phyloP scores from a whole-genome alignment of 2,888 invertebrate genomes.

The Lottia gigantea region DNA sequence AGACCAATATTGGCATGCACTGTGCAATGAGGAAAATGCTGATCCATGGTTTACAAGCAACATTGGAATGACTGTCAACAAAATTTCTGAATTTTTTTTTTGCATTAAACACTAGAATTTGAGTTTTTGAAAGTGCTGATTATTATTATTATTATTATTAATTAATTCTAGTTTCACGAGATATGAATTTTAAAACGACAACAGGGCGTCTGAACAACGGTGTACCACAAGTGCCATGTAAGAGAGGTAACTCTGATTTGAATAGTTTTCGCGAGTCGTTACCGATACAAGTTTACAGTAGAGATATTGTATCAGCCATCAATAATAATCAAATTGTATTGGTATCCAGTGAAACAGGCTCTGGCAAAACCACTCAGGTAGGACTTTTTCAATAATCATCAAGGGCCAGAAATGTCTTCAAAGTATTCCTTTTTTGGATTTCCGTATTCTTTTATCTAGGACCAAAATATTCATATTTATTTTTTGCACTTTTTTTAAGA shows the following conservation, averaged over 20 bases:
- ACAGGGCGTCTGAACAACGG: conserved; percentile 78
- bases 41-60: too few species aligned
- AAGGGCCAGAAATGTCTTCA: too few species aligned
- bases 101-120: too few species aligned
- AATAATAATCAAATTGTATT: conserved; percentile 77
- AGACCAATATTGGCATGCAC: too few species aligned
- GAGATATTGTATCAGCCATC: conserved; percentile 77
- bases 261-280: conserved; percentile 72
- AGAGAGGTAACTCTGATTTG: conserved; percentile 62
- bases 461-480: too few species aligned
- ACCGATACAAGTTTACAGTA: conserved; percentile 77
- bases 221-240: conserved; percentile 76
- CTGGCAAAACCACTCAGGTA: conserved; percentile 93
- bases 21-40: too few species aligned
- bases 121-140: too few species aligned
- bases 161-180: conserved; percentile 45
- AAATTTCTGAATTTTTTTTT: too few species aligned
- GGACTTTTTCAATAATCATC: conserved; percentile 17
- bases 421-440: too few species aligned
- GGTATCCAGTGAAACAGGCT: conserved; percentile 81
- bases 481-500: too few species aligned
- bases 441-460: too few species aligned
- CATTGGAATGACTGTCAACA: too few species aligned
- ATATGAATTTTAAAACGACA: conserved; percentile 69
- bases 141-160: neutral